A percentile compares a stretch with the other conserved stretches of the same genome.
phyloP scores from a whole-genome alignment of 2,113 vertebrate species.

The Cheilinus undulatus region DNA sequence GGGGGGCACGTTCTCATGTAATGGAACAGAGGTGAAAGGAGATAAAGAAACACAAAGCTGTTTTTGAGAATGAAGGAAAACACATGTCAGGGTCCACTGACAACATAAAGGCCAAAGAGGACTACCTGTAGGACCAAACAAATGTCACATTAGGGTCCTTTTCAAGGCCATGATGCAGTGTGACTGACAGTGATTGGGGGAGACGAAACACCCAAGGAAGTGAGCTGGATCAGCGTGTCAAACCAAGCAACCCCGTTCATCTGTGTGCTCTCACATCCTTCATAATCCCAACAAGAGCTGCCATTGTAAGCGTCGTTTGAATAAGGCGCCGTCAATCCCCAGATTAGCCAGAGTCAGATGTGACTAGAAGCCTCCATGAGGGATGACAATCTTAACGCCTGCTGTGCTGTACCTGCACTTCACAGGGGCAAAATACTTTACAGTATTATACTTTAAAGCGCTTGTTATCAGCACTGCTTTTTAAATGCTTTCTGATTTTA shows the following conservation, averaged over 20 bases:
- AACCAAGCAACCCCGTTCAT: constrained; percentile 38
- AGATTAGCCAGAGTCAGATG: constrained; percentile 64
- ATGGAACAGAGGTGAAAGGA: constrained; percentile 43
- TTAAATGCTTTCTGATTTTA: too few species aligned
- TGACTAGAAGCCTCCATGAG: constrained; percentile 60
- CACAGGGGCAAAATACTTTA: neutral
- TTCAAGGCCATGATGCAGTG: neutral
- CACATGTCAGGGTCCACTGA: constrained; percentile 7
- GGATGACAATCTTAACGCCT: constrained; percentile 30
- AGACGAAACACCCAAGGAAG: constrained; percentile 13
- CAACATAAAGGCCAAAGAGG: constrained; percentile 28
- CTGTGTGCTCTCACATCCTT: constrained; percentile 36
- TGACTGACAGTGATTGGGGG: constrained; percentile 30
- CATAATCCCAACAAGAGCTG: constrained; percentile 58
- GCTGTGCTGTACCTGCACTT: neutral
- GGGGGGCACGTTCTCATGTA: constrained; percentile 28
- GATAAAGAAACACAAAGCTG: constrained; percentile 41
- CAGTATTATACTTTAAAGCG: too few species aligned
- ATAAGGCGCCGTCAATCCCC: constrained; percentile 56
- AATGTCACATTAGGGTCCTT: neutral
- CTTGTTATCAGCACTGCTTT: too few species aligned
- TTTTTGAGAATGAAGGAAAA: constrained; percentile 32
- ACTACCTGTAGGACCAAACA: constrained; percentile 26
- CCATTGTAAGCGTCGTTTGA: constrained; percentile 51
- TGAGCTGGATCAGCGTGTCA: constrained; percentile 43